A percentile compares a stretch with the other conserved stretches of the same genome.
These are phyloP conservation scores for Pseudotriccus pelzelni DNA, from an alignment of 2,797 vertebrate species.

Conservation along the genomic window DNA sequence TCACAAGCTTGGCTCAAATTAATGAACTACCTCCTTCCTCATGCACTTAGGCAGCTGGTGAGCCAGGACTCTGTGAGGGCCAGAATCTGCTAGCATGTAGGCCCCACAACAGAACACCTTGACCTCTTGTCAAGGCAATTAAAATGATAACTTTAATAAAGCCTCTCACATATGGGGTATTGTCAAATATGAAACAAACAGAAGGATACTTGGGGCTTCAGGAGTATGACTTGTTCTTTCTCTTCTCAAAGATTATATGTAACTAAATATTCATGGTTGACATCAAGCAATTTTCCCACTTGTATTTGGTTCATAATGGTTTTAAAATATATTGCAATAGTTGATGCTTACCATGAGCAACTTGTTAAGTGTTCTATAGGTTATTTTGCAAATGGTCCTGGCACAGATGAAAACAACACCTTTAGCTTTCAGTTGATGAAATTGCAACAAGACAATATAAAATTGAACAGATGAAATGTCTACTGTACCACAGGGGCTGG, in stretches of 20 bases:
- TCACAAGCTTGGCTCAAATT: not conserved
- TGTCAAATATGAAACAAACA: not conserved
- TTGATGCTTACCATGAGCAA: not conserved
- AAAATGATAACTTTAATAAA: not conserved
- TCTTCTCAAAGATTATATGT: not conserved
- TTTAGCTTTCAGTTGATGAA: not conserved
- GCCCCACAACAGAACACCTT: not conserved
- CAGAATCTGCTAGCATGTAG: not conserved
- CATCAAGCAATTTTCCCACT: not conserved
- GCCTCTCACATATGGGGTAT: not conserved
- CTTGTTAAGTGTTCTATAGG: not conserved
- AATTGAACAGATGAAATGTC: not conserved
- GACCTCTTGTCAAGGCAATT: not conserved
- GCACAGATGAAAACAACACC: not conserved
- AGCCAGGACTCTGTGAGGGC: not conserved
- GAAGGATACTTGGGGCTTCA: not conserved
- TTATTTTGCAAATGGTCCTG: not conserved
- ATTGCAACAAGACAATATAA: not conserved
- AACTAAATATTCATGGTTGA: not conserved
- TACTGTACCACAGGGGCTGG: not conserved
- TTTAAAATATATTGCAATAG: not conserved
- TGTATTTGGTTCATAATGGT: not conserved
- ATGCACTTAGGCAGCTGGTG: not conserved
- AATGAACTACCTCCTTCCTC: not conserved
- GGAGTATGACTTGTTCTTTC: not conserved